Evolutionary conservation across 2,888 invertebrate genomes (phyloP).

Genomic region (Rhorus exstirpatorius): DNA sequence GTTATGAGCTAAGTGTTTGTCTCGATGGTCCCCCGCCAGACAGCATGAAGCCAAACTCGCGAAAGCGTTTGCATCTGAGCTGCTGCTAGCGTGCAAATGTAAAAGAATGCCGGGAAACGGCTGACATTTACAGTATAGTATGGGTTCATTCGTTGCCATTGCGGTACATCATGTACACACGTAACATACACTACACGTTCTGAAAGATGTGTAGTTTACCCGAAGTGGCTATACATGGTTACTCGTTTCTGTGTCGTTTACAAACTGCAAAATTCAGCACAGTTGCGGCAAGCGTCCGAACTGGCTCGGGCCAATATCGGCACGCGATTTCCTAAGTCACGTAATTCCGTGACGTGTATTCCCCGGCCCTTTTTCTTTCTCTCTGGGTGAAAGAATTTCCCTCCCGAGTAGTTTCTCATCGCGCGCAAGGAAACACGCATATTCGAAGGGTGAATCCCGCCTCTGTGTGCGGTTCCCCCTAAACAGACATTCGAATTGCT

Average conservation of each 20-base stretch:
- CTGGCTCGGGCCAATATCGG: constrained; percentile 60
- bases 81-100: constrained; percentile 65
- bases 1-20: constrained; percentile 66
- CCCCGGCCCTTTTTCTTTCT: constrained; percentile 24
- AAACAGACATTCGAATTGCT: constrained; percentile 6
- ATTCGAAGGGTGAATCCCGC: not conserved
- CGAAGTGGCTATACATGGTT: no score
- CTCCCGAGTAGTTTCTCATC: constrained; percentile 22
- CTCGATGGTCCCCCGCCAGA: constrained; percentile 31
- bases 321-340: constrained; percentile 79
- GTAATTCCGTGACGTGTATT: constrained; percentile 72
- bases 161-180: constrained; percentile 37
- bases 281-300: constrained; percentile 51
- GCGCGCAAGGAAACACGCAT: not conserved
- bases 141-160: constrained; percentile 51
- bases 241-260: constrained; percentile 28
- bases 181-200: not conserved
- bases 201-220: constrained; percentile 39
- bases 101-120: constrained; percentile 71
- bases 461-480: not conserved
- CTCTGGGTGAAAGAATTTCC: not conserved
- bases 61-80: constrained; percentile 49
- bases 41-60: constrained; percentile 22
- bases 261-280: constrained; percentile 41
- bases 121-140: constrained; percentile 71